Evolutionary conservation across 2,888 invertebrate species (phyloP).

Genomic region (Macaria liturata): DNA sequence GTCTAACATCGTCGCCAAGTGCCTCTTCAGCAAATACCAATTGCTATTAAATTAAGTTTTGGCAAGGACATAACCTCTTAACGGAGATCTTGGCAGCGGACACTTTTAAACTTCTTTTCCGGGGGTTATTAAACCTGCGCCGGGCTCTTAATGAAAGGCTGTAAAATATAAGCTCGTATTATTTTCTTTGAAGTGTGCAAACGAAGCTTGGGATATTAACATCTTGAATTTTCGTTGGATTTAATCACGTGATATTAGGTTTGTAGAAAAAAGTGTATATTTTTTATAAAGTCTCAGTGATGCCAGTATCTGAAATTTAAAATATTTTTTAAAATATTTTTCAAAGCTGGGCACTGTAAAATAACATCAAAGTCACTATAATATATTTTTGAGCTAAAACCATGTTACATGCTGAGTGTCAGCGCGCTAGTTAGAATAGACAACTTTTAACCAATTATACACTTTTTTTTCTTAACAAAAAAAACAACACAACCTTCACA

Average conservation of each 20-base stretch:
- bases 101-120: constrained; percentile 19
- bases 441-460: background rate
- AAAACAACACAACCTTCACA: too few relatives aligned
- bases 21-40: constrained; percentile 15
- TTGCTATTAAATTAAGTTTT: constrained; percentile 30
- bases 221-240: background rate
- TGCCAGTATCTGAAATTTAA: too few relatives aligned
- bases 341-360: too few relatives aligned
- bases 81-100: constrained; percentile 26
- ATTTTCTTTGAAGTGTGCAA: constrained; percentile 1
- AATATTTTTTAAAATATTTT: too few relatives aligned
- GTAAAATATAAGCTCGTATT: constrained; percentile 5
- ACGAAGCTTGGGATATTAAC: background rate
- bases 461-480: background rate
- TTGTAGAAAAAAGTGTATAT: too few relatives aligned
- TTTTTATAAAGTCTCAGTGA: too few relatives aligned
- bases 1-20: constrained; percentile 13
- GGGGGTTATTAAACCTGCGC: constrained; percentile 20
- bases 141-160: constrained; percentile 16
- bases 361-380: too few relatives aligned
- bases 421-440: too few relatives aligned
- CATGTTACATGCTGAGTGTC: too few relatives aligned
- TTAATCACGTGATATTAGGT: too few relatives aligned
- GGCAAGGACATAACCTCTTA: constrained; percentile 26
- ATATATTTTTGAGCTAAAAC: too few relatives aligned